Evolutionary conservation across 2,113 vertebrate species (phyloP).

Genomic region (Rutilus rutilus): DNA sequence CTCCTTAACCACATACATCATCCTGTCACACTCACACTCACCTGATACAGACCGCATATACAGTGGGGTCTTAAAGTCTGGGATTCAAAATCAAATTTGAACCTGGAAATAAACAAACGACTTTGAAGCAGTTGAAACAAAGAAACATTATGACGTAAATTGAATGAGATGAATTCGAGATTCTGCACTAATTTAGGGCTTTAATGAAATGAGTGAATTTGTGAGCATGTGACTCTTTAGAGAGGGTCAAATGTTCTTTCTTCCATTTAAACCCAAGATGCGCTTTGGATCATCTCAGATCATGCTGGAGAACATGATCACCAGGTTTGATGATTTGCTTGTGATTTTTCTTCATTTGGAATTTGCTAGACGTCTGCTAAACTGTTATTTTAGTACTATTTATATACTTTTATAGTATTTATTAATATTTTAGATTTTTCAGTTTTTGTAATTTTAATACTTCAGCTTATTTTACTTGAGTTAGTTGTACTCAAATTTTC

Average conservation of each 20-base stretch:
- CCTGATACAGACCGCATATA: slow-evolving; percentile 10
- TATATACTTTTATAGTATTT: not conserved
- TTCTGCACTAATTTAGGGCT: not conserved
- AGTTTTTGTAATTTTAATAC: not conserved
- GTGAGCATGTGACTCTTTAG: slow-evolving; percentile 4
- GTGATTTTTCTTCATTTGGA: not conserved
- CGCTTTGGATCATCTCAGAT: not conserved
- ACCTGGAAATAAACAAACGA: not conserved
- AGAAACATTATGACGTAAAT: not conserved
- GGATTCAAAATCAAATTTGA: not conserved
- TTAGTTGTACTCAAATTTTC: too few species aligned
- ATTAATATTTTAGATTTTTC: not conserved
- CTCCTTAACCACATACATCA: slow-evolving; percentile 66
- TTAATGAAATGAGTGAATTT: slow-evolving; percentile 3
- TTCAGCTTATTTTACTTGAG: too few species aligned
- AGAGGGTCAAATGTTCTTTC: slow-evolving; percentile 8
- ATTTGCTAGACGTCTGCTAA: not conserved
- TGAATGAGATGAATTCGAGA: not conserved
- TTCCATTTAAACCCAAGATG: not conserved
- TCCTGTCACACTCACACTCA: slow-evolving; percentile 38
- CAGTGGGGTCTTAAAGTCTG: not conserved
- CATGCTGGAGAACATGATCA: not conserved
- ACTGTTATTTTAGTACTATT: not conserved
- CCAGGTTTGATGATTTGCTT: not conserved
- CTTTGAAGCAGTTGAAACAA: not conserved